These are phyloP conservation scores for Girardinichthys multiradiatus DNA, from an alignment of 2,113 vertebrate species.

Conservation along the genomic window DNA sequence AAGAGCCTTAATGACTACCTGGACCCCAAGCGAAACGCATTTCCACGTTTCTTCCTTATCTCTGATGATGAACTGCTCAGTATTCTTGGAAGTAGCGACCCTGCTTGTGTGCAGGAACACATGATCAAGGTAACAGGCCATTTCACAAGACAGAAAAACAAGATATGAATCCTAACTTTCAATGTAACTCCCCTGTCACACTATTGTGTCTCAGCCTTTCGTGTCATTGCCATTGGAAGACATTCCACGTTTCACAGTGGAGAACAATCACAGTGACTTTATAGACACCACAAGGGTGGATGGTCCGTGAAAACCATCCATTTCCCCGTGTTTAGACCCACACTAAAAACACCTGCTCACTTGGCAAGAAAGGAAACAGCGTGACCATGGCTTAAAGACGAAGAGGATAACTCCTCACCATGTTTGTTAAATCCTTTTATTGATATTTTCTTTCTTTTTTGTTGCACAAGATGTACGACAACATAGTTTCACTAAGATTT, in stretches of 20 bases:
- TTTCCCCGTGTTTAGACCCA: too few relatives aligned
- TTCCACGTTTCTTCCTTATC: constrained; percentile 97
- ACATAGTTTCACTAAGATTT: constrained; percentile 88
- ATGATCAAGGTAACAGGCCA: constrained; percentile 87
- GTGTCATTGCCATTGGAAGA: background rate
- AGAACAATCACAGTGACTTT: too few relatives aligned
- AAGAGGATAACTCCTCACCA: too few relatives aligned
- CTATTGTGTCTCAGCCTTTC: too few relatives aligned
- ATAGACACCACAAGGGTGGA: too few relatives aligned
- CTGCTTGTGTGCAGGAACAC: constrained; percentile 93
- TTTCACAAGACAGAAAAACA: background rate
- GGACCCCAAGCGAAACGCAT: constrained; percentile 92
- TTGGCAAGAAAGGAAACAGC: too few relatives aligned
- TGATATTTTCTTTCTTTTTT: background rate
- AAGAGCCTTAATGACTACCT: constrained; percentile 96
- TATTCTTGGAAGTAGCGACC: constrained; percentile 91
- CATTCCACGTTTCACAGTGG: too few relatives aligned
- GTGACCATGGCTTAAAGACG: too few relatives aligned
- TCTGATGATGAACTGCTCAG: constrained; percentile 97
- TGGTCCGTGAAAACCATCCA: too few relatives aligned
- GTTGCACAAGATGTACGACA: constrained; percentile 92
- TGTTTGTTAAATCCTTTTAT: constrained; percentile 12
- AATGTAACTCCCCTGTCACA: background rate
- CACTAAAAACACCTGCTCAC: too few relatives aligned
- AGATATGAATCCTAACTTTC: background rate